These are phyloP conservation scores for Cygnus olor DNA, from an alignment of 2,797 vertebrate species.

Conservation along the genomic window DNA sequence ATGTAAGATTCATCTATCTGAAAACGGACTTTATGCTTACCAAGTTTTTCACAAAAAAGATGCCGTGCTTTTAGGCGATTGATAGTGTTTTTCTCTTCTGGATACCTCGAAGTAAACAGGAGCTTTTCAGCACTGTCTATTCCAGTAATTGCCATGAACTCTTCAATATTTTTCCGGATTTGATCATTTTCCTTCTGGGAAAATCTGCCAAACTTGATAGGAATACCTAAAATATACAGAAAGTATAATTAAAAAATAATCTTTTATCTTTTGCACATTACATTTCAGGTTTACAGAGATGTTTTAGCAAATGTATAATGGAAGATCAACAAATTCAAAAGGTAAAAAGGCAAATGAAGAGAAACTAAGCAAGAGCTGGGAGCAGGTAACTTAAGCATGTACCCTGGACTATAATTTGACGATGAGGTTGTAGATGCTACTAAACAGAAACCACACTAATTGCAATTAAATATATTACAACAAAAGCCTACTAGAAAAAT, in stretches of 20 bases:
- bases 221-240: conserved; percentile 59
- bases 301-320: background rate
- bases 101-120: conserved; percentile 73
- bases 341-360: background rate
- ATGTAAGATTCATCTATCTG: background rate
- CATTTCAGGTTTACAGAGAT: background rate
- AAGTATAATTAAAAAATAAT: background rate
- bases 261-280: background rate
- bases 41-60: conserved; percentile 68
- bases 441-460: background rate
- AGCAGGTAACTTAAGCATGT: background rate
- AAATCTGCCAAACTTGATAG: conserved; percentile 78
- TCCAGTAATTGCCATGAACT: conserved; percentile 72
- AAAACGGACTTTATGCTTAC: conserved; percentile 48
- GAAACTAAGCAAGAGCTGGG: background rate
- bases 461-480: background rate
- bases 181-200: conserved; percentile 76
- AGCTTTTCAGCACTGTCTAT: conserved; percentile 78
- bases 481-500: background rate
- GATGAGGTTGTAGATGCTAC: background rate
- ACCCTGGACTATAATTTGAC: background rate
- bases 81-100: conserved; percentile 62
- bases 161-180: conserved; percentile 72
- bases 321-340: background rate
- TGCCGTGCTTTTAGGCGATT: conserved; percentile 56